Percentiles rank a stretch among this genome's conserved stretches.
Conservation (phyloP, 2,888 invertebrate genomes). For the Sesia apiformis region DNA sequence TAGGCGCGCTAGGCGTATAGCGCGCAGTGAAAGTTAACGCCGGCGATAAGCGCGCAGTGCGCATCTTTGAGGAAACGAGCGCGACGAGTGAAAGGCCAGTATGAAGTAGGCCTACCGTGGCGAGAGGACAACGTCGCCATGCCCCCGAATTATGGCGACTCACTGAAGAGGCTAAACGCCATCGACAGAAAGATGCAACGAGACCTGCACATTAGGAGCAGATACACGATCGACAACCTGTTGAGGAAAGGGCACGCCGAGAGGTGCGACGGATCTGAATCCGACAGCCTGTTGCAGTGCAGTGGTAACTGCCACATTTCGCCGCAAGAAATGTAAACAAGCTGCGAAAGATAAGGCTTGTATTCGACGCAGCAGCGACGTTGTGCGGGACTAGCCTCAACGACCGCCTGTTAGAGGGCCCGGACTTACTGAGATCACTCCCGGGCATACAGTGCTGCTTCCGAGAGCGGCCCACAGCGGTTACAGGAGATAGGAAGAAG, state of each 20-base stretch:
- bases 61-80: not conserved
- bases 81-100: not conserved
- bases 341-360: constrained; percentile 16
- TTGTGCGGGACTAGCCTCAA: constrained; percentile 19
- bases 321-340: constrained; percentile 21
- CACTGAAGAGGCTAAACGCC: not conserved
- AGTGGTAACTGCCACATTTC: constrained; percentile 34
- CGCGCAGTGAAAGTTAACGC: no score
- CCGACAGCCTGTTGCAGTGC: constrained; percentile 16
- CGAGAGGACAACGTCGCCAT: not conserved
- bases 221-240: no score
- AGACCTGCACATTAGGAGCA: no score
- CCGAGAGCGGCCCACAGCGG: no score
- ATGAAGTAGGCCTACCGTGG: not conserved
- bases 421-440: no score
- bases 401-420: constrained; percentile 21
- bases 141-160: not conserved
- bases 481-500: no score
- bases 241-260: no score
- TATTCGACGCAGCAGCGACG: constrained; percentile 27
- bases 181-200: not conserved
- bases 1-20: no score
- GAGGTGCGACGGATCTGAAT: no score
- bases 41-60: not conserved
- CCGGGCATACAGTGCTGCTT: no score